Conservation (phyloP, 53 echinoderm and acorn worm species). For the Mesocentrotus franciscanus region DNA sequence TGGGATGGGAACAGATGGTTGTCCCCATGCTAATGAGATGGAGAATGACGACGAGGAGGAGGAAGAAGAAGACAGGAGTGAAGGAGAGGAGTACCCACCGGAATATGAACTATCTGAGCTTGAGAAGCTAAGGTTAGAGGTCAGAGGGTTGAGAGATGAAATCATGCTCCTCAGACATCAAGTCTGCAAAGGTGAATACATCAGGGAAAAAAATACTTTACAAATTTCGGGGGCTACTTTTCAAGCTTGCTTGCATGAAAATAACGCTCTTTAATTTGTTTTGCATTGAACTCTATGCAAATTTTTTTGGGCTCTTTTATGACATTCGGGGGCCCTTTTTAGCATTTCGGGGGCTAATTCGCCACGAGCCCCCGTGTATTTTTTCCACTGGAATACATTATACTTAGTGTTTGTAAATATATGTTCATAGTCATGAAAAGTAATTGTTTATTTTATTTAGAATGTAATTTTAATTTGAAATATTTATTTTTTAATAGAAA, state of each 20-base stretch:
- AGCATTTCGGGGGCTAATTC: too few species aligned
- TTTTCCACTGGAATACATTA: background rate
- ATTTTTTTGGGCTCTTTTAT: too few species aligned
- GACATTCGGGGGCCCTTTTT: too few species aligned
- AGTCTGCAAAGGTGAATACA: conserved; percentile 58
- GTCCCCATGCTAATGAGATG: background rate
- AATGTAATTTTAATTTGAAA: background rate
- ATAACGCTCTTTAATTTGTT: too few species aligned
- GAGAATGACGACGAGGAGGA: conserved; percentile 46
- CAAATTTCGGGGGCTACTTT: too few species aligned
- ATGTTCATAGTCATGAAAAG: too few species aligned
- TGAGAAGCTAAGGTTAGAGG: conserved; percentile 60
- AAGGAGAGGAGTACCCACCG: conserved; percentile 50
- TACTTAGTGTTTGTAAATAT: too few species aligned
- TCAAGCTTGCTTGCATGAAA: too few species aligned
- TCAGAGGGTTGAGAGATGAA: conserved; percentile 57
- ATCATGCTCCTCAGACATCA: conserved; percentile 66
- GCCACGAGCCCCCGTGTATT: too few species aligned
- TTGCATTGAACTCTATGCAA: too few species aligned
- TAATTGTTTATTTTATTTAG: background rate
- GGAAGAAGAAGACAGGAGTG: conserved; percentile 28
- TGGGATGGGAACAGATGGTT: conserved; percentile 32
- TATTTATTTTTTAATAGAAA: too few species aligned
- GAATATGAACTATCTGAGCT: conserved; percentile 66
- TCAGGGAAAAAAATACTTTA: too few species aligned